phyloP scores from a whole-genome alignment of 2,797 vertebrate genomes.

The Phoeniculus purpureus region DNA sequence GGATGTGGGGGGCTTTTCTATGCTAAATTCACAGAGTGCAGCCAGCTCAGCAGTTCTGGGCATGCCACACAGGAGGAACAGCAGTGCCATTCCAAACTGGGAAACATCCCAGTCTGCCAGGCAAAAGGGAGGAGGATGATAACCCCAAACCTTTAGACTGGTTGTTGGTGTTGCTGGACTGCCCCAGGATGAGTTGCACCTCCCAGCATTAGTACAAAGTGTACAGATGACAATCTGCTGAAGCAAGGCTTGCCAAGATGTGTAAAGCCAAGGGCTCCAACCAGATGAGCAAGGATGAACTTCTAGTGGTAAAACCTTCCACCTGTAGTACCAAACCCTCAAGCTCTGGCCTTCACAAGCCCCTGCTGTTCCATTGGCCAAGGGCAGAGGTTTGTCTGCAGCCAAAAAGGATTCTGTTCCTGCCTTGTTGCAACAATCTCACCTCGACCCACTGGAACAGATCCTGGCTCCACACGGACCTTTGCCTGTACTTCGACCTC shows the following conservation, averaged over 20 bases:
- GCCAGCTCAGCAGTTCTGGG: not conserved
- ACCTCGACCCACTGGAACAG: not conserved
- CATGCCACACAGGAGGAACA: not conserved
- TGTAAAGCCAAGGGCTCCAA: not conserved
- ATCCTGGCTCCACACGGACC: not conserved
- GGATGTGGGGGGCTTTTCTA: not conserved
- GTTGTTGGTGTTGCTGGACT: not conserved
- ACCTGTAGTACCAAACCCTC: not conserved
- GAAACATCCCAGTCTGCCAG: not conserved
- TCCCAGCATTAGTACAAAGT: not conserved
- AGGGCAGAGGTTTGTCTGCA: not conserved
- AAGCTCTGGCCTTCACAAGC: not conserved
- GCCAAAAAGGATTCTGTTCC: not conserved
- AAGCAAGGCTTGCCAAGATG: not conserved
- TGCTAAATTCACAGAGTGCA: not conserved
- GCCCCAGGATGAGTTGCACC: accelerated
- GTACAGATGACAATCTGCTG: not conserved
- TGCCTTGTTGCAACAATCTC: not conserved
- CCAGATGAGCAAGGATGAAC: not conserved
- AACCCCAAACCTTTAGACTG: not conserved
- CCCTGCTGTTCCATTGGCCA: not conserved
- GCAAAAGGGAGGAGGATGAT: not conserved
- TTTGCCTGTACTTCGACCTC: not conserved
- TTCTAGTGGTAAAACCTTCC: not conserved
- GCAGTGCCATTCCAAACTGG: not conserved